Conservation (phyloP, 2,888 invertebrate species). For the Hipparchia sbordonii region DNA sequence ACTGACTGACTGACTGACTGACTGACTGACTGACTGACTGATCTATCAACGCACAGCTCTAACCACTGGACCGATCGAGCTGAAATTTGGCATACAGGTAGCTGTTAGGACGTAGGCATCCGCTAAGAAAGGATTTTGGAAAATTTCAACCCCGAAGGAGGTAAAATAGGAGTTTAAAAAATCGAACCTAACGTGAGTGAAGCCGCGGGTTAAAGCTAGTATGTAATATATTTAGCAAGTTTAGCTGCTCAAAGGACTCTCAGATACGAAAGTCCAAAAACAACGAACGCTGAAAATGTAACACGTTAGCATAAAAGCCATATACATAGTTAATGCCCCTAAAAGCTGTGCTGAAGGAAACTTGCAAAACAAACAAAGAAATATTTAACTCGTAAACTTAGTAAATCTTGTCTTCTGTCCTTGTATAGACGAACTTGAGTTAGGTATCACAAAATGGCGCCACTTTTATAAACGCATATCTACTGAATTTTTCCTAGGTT, state of each 20-base stretch:
- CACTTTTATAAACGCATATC: neutral
- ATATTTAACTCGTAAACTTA: conserved; percentile 14
- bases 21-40: too few relatives aligned
- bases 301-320: conserved; percentile 15
- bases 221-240: neutral
- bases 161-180: too few relatives aligned
- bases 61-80: too few relatives aligned
- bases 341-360: conserved; percentile 8
- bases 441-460: neutral
- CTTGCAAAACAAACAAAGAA: conserved; percentile 18
- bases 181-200: too few relatives aligned
- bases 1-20: too few relatives aligned
- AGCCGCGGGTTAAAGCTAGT: too few relatives aligned
- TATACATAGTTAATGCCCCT: conserved; percentile 19
- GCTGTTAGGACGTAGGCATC: too few relatives aligned
- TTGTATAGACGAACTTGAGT: neutral
- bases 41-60: too few relatives aligned
- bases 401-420: conserved; percentile 12
- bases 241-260: conserved; percentile 8
- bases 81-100: too few relatives aligned
- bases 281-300: conserved; percentile 10
- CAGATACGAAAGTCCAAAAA: neutral
- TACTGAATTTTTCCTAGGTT: neutral
- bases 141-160: too few relatives aligned
- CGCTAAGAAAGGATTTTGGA: too few relatives aligned